Conservation (phyloP, 2,797 vertebrate species). For the Poecilia velifera region DNA sequence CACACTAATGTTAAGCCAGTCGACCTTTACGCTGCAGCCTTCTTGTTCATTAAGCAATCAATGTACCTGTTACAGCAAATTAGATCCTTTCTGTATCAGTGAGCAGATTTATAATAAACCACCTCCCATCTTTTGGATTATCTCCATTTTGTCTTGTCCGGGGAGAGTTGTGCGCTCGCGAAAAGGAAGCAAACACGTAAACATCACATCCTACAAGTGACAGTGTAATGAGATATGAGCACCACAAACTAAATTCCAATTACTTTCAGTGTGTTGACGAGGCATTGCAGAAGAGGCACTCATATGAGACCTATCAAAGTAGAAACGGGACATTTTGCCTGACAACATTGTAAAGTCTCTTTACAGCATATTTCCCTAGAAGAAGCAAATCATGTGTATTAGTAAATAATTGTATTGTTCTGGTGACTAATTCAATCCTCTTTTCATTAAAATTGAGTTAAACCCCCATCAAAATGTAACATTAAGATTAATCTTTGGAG, state of each 20-base stretch:
- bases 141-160: neutral
- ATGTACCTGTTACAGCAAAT: conserved; percentile 13
- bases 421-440: neutral
- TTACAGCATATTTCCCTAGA: neutral
- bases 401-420: neutral
- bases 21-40: neutral
- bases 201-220: neutral
- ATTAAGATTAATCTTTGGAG: too few species aligned
- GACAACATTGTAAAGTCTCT: neutral
- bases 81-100: conserved; percentile 9
- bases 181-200: neutral
- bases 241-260: neutral
- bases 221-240: neutral
- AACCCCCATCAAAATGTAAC: neutral
- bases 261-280: neutral
- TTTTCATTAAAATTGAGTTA: neutral
- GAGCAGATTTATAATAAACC: conserved; percentile 3
- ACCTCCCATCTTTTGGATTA: neutral
- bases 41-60: conserved; percentile 6
- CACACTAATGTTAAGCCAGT: conserved; percentile 17
- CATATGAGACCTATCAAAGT: neutral
- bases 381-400: neutral
- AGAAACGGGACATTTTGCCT: neutral
- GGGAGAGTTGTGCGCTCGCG: neutral
- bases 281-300: neutral